phyloP scores from a whole-genome alignment of 2,113 vertebrate species.

The Phoenicopterus ruber region DNA sequence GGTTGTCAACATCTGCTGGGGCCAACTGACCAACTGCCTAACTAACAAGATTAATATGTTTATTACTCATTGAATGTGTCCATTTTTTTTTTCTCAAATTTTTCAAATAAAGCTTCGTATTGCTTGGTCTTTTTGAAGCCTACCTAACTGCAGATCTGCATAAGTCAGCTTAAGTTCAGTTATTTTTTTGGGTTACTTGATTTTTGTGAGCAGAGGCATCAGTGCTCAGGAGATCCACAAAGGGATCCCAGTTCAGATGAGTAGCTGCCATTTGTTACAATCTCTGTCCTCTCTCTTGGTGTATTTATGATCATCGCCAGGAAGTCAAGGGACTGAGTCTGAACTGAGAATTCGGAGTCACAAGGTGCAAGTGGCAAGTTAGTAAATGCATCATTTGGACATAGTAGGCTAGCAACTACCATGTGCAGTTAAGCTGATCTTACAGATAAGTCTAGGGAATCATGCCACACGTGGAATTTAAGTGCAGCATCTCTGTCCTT shows the following conservation, averaged over 20 bases:
- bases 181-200: not conserved
- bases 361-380: not conserved
- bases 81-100: accelerated
- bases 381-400: not conserved
- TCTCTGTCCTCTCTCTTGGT: not conserved
- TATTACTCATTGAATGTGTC: not conserved
- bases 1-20: not conserved
- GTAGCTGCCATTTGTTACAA: not conserved
- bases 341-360: not conserved
- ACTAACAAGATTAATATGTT: not conserved
- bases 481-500: not conserved
- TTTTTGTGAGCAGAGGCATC: not conserved
- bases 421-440: not conserved
- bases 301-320: not conserved
- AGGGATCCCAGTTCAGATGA: not conserved
- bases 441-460: not conserved
- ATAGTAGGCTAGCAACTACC: not conserved
- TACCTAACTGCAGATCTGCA: not conserved
- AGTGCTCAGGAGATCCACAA: not conserved
- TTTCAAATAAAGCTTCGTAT: not conserved
- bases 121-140: not conserved
- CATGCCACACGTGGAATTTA: accelerated
- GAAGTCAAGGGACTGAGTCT: not conserved
- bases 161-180: not conserved
- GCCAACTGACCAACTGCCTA: not conserved